Evolutionary conservation across 2,797 vertebrate species (phyloP).

Genomic region (Anisognathus igniventris): DNA sequence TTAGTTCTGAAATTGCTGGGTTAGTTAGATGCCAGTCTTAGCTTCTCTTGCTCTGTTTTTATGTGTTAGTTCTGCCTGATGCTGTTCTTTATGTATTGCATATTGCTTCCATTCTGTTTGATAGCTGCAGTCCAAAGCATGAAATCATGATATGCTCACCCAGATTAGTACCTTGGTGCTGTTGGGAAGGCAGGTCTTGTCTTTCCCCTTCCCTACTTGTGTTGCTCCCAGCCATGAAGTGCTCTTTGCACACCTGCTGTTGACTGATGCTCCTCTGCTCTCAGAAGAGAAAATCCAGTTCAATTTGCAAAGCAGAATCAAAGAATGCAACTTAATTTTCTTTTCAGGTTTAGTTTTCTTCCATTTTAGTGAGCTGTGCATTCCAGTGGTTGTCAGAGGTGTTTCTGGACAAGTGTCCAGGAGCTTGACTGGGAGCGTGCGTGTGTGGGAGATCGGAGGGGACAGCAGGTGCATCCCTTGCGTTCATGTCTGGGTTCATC

Average conservation of each 20-base stretch:
- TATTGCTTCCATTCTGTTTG: not conserved
- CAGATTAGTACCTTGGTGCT: not conserved
- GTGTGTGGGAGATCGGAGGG: not conserved
- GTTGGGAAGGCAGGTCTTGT: not conserved
- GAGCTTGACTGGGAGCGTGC: not conserved
- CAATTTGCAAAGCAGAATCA: not conserved
- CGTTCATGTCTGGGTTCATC: fast-evolving
- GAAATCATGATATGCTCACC: not conserved
- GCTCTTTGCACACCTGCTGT: not conserved
- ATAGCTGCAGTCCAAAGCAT: not conserved
- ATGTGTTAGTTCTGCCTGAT: not conserved
- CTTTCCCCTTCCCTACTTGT: not conserved
- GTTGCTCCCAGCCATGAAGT: not conserved
- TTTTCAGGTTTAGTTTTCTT: not conserved
- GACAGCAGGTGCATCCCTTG: not conserved
- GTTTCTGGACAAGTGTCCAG: not conserved
- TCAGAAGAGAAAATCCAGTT: not conserved
- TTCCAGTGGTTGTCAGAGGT: not conserved
- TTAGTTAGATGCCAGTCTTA: not conserved
- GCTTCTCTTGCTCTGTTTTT: not conserved
- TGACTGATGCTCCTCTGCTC: not conserved
- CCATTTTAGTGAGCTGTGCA: not conserved
- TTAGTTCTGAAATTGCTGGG: not conserved
- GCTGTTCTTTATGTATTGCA: not conserved
- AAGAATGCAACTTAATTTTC: not conserved